Conservation (phyloP, 2,113 vertebrate genomes). For the Eidolon helvum region DNA sequence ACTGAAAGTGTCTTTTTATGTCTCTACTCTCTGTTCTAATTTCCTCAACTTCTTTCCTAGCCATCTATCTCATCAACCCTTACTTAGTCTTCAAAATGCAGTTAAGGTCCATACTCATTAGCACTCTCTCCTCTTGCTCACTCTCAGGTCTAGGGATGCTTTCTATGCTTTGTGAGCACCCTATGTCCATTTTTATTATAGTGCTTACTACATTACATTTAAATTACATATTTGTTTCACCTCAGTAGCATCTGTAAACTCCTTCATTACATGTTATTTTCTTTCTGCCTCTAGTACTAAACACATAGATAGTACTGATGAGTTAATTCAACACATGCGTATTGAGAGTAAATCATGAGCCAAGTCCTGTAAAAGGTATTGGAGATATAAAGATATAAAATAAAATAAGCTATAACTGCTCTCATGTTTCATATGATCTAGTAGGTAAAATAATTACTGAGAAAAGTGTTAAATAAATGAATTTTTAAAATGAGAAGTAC, state of each 20-base stretch:
- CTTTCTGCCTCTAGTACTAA: background rate
- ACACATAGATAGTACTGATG: background rate
- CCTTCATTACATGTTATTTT: background rate
- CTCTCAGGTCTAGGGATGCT: background rate
- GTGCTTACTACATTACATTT: background rate
- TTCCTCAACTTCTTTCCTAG: background rate
- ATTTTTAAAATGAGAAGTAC: background rate
- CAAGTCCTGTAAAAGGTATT: background rate
- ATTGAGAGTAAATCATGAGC: background rate
- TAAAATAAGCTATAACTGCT: background rate
- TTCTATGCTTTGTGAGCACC: background rate
- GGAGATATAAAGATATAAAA: background rate
- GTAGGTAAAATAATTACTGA: background rate
- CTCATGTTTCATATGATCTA: background rate
- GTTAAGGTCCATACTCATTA: background rate
- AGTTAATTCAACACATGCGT: background rate
- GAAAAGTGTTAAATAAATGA: background rate
- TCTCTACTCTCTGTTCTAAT: background rate
- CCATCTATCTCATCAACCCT: background rate
- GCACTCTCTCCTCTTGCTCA: background rate
- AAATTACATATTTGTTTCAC: background rate
- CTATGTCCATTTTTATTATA: background rate
- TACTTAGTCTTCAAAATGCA: background rate
- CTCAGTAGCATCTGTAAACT: background rate
- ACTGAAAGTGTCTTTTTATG: background rate